Base-by-base conservation (phyloP, 2,113 vertebrate species). In the Pheucticus melanocephalus region DNA sequence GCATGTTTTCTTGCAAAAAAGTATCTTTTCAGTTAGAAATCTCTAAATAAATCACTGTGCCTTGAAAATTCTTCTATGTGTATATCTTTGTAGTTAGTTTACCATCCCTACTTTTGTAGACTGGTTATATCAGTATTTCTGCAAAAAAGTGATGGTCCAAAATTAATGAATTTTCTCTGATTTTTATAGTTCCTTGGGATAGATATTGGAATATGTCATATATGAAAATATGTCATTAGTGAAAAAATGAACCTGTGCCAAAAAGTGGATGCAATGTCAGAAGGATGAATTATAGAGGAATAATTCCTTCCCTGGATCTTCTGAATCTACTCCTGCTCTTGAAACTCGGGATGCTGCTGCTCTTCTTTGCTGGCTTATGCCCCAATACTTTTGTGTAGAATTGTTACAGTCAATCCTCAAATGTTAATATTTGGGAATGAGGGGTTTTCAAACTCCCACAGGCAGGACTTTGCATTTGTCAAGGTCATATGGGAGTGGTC, bases 401-500 rank as follows among this genome's bases (percentile, higher is more conserved):
- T 12, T 7, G 3, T 63, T 71, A 30, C 22, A 37, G 10, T 73
- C 30, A 47, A 2, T 39, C 37, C 15, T 39, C 33, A 64, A 22
- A 11, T 0, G 0, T 15, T 54, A 18, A 22, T 22, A n/a, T 37
- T 68, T 82, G 37, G 13, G 30, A 35, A 11, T 17, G 16, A n/a
- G 3, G 6, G 2, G 2, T 44, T n/a, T 64, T 69, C 47, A 80
- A 3, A 39, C 15, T 86, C 20, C 22, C 21, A 33, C 3, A 16
- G 18, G 15, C 5, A 60, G 25, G 30, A 72, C 13, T 40, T 73
- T 19, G 10, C 4, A 4, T 78, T 78, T 73, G 7, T 40, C 31
- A 42, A 37, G 27, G 15, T 86, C 14, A 33, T 39, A 57, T 35
- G 4, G 33, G 7, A 85, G 14, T 11, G 31, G 23, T 28, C 19